phyloP scores from a whole-genome alignment of 2,797 vertebrate genomes.

The Sebastes goodei region DNA sequence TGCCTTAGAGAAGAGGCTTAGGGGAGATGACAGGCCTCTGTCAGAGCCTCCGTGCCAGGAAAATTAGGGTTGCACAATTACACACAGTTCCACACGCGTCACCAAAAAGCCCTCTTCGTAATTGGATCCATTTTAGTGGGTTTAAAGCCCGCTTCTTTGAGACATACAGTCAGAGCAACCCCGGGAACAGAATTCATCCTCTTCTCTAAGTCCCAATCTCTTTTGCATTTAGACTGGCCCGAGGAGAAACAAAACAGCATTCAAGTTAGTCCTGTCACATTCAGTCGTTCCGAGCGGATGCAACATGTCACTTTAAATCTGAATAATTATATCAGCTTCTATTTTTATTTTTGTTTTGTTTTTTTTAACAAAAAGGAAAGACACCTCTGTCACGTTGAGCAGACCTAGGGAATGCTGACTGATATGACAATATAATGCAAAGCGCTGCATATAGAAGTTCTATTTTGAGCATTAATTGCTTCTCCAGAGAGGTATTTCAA shows the following conservation, averaged over 20 bases:
- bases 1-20: constrained; percentile 77
- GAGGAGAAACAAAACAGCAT: constrained; percentile 51
- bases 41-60: constrained; percentile 67
- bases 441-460: background rate
- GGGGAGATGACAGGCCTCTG: constrained; percentile 75
- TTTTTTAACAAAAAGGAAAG: background rate
- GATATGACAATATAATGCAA: constrained; percentile 25
- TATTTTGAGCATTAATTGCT: constrained; percentile 42
- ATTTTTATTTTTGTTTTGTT: constrained; percentile 9
- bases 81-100: constrained; percentile 71
- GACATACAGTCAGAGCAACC: constrained; percentile 55
- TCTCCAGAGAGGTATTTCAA: constrained; percentile 20
- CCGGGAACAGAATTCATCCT: constrained; percentile 54
- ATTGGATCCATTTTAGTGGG: constrained; percentile 79
- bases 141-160: constrained; percentile 73
- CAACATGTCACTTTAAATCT: constrained; percentile 47
- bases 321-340: constrained; percentile 29
- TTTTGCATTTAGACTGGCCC: constrained; percentile 65
- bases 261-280: constrained; percentile 70
- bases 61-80: constrained; percentile 83
- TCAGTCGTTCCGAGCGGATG: constrained; percentile 59
- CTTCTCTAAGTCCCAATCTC: constrained; percentile 35
- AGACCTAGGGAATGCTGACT: constrained; percentile 8
- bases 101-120: constrained; percentile 72
- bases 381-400: background rate